Percentiles rank a stretch among this genome's conserved stretches.
Evolutionary conservation across 2,113 vertebrate species (phyloP).

Genomic region (Clarias macrocephalus): DNA sequence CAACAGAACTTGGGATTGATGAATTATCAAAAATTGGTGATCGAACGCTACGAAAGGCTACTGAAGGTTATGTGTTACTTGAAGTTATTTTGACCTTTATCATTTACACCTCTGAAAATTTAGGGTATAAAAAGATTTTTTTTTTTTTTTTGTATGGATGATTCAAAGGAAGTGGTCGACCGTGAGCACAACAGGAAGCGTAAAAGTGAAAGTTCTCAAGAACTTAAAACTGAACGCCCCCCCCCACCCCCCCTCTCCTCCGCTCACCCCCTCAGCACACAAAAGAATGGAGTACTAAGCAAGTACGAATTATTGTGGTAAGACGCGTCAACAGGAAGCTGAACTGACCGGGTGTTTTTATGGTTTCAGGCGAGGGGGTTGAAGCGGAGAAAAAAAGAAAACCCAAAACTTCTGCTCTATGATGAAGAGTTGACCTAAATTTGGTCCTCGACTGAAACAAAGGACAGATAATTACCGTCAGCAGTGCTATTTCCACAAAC

Average conservation of each 20-base stretch:
- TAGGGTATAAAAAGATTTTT: background rate
- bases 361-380: background rate
- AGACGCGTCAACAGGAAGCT: conserved; percentile 21
- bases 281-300: background rate
- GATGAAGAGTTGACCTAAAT: conserved; percentile 10
- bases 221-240: background rate
- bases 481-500: background rate
- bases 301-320: background rate
- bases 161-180: conserved; percentile 24
- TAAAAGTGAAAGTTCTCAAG: conserved; percentile 20
- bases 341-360: conserved; percentile 31
- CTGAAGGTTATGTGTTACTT: background rate
- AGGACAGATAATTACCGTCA: background rate
- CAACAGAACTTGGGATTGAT: background rate
- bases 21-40: background rate
- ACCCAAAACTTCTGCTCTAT: background rate
- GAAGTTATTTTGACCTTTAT: background rate
- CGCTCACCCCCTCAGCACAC: too few relatives aligned
- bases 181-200: conserved; percentile 1
- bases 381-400: background rate
- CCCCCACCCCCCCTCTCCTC: background rate
- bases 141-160: conserved; percentile 23
- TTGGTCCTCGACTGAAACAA: background rate
- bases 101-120: conserved; percentile 20
- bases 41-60: background rate